Base-by-base conservation (phyloP, 2,888 invertebrate genomes). In the Pterostichus niger region DNA sequence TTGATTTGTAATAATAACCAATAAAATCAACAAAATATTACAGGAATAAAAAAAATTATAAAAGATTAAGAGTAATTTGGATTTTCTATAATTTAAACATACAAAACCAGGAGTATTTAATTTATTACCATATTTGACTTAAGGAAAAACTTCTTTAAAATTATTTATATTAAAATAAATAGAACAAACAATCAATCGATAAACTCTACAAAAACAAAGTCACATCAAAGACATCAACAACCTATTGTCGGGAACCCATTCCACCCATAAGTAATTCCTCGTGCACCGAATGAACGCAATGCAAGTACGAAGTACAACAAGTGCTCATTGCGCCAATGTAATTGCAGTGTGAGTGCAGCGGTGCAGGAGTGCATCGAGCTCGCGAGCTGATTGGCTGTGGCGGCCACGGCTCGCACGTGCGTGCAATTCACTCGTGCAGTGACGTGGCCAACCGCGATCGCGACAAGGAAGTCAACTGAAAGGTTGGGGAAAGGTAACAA, bases 241-340 rank as follows among this genome's bases (percentile, higher is more conserved):
- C 3, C 24, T 3, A 24, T 71, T 44, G 64, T 64, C 64, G 64
- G 64, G 64, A 71, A 44, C 13, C 44, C 68, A 71, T 71, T 71
- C 40, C 44, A 15, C 13, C 24, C 11, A 31, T 31, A 24, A 17
- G 24, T 11, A 31, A 31, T 11, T 31, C 5, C 24, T 13, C 10
- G 31, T 24, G 59, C 24, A 54, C 54, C 54, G 76, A 54, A 33
- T 44, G 61, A 61, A 61, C 68, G 68, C 76, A 76, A 61, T 80
- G 68, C 76, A 76, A 54, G 54, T 54, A 52, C 64, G 49, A 49
- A 49, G 46, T 73, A 73, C 13, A n/a, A n/a, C 77, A 77, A 80
- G 59, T 77, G 35, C 77, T 77, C 54, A 77, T 80, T 80, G 64
- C 80, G 54, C 80, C 80, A 80, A 80, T 80, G 80, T 49, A 80